Conservation (phyloP, 2,113 vertebrate genomes). For the Orthochromis malagaraziensis region DNA sequence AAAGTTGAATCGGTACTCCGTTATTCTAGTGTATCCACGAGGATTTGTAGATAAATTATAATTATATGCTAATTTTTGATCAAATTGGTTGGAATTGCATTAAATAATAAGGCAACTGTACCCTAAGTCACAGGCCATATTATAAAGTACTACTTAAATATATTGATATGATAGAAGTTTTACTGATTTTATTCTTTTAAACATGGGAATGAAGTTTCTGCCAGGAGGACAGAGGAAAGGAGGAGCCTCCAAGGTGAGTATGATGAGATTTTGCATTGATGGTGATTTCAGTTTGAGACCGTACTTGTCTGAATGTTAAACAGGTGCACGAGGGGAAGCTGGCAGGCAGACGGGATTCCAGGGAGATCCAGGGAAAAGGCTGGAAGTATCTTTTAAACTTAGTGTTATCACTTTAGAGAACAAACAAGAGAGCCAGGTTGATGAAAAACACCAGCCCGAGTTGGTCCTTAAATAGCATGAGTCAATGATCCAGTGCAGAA, state of each 20-base stretch:
- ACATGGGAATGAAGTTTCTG: neutral
- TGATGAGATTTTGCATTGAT: neutral
- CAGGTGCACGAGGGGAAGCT: neutral
- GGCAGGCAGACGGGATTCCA: neutral
- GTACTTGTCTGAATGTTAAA: neutral
- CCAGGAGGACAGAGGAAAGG: neutral
- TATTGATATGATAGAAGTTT: neutral
- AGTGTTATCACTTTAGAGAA: neutral
- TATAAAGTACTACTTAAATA: neutral
- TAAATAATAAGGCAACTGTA: neutral
- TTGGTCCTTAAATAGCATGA: neutral
- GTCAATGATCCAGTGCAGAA: neutral
- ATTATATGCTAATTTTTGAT: neutral
- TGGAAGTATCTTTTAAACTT: neutral
- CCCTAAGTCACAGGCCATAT: neutral
- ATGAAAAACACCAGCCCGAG: neutral
- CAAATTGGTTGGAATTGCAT: neutral
- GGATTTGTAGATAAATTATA: neutral
- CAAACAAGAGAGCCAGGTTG: neutral
- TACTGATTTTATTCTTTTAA: neutral
- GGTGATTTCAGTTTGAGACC: neutral
- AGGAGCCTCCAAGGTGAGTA: neutral
- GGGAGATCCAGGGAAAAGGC: neutral
- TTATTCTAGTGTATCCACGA: neutral
- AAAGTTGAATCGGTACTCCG: neutral